Evolutionary conservation across 2,888 invertebrate species (phyloP), one percentile per base, ranked within the genome.

Genomic region (Sesia apiformis): DNA sequence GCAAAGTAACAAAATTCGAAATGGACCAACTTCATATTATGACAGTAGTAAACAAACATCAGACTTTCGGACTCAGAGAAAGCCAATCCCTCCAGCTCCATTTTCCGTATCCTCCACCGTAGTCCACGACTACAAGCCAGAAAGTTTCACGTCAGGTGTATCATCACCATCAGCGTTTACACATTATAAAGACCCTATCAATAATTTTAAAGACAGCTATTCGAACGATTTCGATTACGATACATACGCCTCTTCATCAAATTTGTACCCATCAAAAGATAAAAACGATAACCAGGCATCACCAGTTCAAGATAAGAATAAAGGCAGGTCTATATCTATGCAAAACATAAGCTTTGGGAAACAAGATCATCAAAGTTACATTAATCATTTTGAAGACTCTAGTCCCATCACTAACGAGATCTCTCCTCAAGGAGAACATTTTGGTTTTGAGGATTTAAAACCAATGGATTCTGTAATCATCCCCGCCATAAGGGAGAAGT

Each of bases 331-430:
- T 0, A 69, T 86, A 59, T 89, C 89, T 3, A 82, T 81, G 0
- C 89, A 89, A 65, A 88, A 85, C 57, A 79, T 90, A 49, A 83
- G 73, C 55, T 87, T 89, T 64, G 85, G 84, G 6, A 80, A 81
- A 38, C 74, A 81, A 62, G 84, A 83, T 53, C 81, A 80, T 57
- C 72, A 81, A 56, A 81, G 81, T 7, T 76, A 76, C 4, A 73
- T 84, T 5, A 82, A 87, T 60, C 86, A 87, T 62, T 64, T 84
- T 53, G 74, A 72, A 40, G 80, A 81, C 54, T 68, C 70, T 8
- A 65, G 72, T 50, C 39, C 39, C 5, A 7, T 38, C 50, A 50
- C 39, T 38, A 50, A 38, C 38, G 50, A 50, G 7, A 23, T 46
- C 7, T 46, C 46, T 3, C 46, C 46, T 4, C 46, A 46, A 46